These are phyloP conservation scores for Pipistrellus nathusii DNA, from an alignment of 2,797 vertebrate species.

Conservation along the genomic window DNA sequence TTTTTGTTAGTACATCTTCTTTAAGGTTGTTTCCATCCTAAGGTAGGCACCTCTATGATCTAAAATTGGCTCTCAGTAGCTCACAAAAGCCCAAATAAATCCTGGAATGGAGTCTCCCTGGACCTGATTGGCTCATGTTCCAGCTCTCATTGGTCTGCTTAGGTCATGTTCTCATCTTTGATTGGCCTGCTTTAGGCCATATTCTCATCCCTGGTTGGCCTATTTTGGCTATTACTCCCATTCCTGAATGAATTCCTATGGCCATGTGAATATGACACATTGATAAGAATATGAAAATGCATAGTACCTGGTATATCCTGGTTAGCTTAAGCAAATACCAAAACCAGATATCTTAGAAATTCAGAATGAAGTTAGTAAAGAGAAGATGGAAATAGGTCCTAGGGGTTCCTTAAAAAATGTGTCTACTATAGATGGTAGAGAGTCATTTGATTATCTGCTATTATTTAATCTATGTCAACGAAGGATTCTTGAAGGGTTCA, in stretches of 20 bases:
- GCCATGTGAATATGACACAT: background rate
- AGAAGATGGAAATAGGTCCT: background rate
- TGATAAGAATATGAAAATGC: background rate
- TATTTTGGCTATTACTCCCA: background rate
- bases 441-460: background rate
- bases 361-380: background rate
- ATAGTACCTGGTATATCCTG: background rate
- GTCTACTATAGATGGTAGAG: background rate
- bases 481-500: conserved; percentile 5
- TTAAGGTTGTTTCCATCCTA: background rate
- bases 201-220: background rate
- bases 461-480: background rate
- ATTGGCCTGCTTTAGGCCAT: background rate
- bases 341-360: background rate
- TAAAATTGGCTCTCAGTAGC: background rate
- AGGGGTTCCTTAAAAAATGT: background rate
- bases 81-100: background rate
- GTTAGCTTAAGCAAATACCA: background rate
- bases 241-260: background rate
- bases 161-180: background rate
- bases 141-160: background rate
- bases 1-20: background rate
- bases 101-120: background rate
- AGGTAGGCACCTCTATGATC: background rate
- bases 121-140: background rate